Evolutionary conservation across 2,797 vertebrate genomes (phyloP).

Genomic region (Notolabrus celidotus): DNA sequence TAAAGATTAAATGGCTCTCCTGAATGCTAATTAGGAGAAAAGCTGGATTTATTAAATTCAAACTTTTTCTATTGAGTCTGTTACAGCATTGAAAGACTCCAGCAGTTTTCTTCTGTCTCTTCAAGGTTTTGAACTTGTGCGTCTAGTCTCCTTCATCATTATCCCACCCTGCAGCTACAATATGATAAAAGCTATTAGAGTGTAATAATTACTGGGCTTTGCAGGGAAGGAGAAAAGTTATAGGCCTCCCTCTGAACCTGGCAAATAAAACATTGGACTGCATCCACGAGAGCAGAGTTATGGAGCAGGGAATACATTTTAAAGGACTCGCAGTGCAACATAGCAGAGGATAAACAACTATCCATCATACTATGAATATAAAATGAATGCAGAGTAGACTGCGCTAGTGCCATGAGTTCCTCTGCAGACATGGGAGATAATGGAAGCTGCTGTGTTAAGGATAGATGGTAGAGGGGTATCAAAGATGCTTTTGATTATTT

Average conservation of each 20-base stretch:
- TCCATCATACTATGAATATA: slow-evolving; percentile 60
- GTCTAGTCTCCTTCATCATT: slow-evolving; percentile 48
- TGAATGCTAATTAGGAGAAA: too few relatives aligned
- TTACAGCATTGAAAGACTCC: slow-evolving; percentile 1
- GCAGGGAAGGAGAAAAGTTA: slow-evolving; percentile 60
- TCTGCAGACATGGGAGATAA: slow-evolving; percentile 29
- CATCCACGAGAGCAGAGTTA: slow-evolving; percentile 66
- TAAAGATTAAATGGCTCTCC: too few relatives aligned
- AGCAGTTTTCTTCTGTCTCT: slow-evolving; percentile 16
- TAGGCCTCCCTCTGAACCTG: slow-evolving; percentile 56
- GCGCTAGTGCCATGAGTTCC: slow-evolving; percentile 15
- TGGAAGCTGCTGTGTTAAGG: slow-evolving; percentile 16
- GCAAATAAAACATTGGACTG: slow-evolving; percentile 70
- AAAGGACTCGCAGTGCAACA: slow-evolving; percentile 60
- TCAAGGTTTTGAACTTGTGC: slow-evolving; percentile 45
- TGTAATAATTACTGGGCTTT: slow-evolving; percentile 68
- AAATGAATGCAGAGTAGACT: slow-evolving; percentile 42
- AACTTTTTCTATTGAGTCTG: too few relatives aligned
- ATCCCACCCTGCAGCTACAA: slow-evolving; percentile 55
- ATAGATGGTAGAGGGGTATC: slow-evolving; percentile 23
- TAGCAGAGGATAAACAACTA: slow-evolving; percentile 67
- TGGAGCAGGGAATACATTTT: slow-evolving; percentile 64
- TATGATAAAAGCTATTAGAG: slow-evolving; percentile 74
- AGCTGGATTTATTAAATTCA: too few relatives aligned
- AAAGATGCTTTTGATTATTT: slow-evolving; percentile 42